These are phyloP conservation scores for Cremastobaeus sp. DNA, from an alignment of 2,888 invertebrate genomes.

Conservation along the genomic window DNA sequence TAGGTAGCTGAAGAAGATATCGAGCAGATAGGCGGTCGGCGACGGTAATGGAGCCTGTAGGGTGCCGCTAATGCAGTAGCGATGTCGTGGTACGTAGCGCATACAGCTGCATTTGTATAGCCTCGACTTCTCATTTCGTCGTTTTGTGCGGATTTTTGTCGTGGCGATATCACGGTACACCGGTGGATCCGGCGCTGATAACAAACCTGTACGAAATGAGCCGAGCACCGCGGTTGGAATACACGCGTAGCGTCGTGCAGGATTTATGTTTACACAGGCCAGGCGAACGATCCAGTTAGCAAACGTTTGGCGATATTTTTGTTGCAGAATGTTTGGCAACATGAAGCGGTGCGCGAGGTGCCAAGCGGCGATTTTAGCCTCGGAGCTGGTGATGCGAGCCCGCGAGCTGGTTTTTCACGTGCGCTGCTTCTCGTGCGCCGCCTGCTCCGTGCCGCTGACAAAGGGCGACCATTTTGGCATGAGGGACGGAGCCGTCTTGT, in stretches of 20 bases:
- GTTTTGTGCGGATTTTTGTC: conserved; percentile 60
- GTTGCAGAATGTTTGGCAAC: conserved; percentile 89
- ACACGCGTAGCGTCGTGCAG: conserved; percentile 6
- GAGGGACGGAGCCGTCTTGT: conserved; percentile 91
- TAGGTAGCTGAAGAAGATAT: conserved; percentile 72
- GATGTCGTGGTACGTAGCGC: conserved; percentile 72
- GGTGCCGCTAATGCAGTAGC: conserved; percentile 79
- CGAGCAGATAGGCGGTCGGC: conserved; percentile 72
- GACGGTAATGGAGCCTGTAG: conserved; percentile 77
- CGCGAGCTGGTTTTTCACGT: conserved; percentile 96
- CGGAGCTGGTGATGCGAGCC: conserved; percentile 96
- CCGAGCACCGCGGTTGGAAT: conserved; percentile 37
- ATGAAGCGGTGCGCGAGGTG: conserved; percentile 94
- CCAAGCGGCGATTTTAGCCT: conserved; percentile 91
- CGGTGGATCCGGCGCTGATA: conserved; percentile 54
- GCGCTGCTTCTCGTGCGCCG: conserved; percentile 94
- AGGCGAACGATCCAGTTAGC: conserved; percentile 6
- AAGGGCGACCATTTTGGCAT: conserved; percentile 98
- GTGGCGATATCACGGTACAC: conserved; percentile 63
- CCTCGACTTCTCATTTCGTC: conserved; percentile 26
- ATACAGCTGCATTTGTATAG: conserved; percentile 65
- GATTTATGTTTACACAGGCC: conserved; percentile 25
- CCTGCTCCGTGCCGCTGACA: conserved; percentile 90
- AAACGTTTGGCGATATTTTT: conserved; percentile 60
- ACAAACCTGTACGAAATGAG: conserved; percentile 36